A percentile compares a stretch with the other conserved stretches of the same genome.
Conservation (phyloP, 2,797 vertebrate genomes). For the Pteronotus mesoamericanus region DNA sequence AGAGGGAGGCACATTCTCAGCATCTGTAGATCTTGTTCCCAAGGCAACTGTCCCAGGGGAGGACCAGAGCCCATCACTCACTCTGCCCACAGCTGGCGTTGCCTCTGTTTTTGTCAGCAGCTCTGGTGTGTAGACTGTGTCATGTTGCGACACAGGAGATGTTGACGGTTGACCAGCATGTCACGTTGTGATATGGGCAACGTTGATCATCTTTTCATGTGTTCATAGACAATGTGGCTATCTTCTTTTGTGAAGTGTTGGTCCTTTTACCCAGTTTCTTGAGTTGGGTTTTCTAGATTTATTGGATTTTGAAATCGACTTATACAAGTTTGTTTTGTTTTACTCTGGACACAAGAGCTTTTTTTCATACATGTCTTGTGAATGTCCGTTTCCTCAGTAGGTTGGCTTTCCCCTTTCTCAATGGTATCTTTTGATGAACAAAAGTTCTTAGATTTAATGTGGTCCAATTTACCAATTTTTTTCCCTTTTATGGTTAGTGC, state of each 20-base stretch:
- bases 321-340: neutral
- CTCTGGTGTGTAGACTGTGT: neutral
- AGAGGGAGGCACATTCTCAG: neutral
- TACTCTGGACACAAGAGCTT: neutral
- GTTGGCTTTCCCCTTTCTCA: neutral
- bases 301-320: neutral
- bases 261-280: neutral
- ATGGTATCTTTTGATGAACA: neutral
- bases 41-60: too few species aligned
- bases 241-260: neutral
- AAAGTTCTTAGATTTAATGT: neutral
- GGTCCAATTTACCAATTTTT: neutral
- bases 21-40: neutral
- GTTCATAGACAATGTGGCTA: neutral
- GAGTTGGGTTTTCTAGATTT: neutral
- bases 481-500: neutral
- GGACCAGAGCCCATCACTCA: neutral
- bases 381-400: neutral
- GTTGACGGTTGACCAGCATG: fast-evolving
- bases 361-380: too few species aligned
- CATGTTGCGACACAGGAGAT: fast-evolving
- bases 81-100: neutral
- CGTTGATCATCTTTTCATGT: neutral
- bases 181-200: fast-evolving
- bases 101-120: neutral